Conservation (phyloP, 2,888 invertebrate genomes). For the Oscheius sp. region DNA sequence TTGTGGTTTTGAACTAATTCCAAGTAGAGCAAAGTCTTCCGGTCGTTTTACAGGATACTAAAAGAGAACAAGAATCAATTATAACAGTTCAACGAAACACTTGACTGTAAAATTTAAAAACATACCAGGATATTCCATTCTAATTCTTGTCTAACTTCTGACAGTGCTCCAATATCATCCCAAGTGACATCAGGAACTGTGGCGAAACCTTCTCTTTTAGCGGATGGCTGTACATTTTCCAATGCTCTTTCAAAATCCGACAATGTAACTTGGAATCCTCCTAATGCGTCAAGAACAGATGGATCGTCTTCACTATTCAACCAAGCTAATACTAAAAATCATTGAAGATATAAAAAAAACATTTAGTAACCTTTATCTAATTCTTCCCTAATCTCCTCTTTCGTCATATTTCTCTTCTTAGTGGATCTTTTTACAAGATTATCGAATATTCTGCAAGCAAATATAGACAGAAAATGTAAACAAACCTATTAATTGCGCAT, state of each 20-base stretch:
- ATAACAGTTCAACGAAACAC: no score
- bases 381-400: constrained; percentile 53
- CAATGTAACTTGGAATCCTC: constrained; percentile 42
- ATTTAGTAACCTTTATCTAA: constrained; percentile 44
- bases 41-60: constrained; percentile 89
- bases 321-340: constrained; percentile 54
- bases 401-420: constrained; percentile 45
- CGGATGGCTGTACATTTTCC: constrained; percentile 68
- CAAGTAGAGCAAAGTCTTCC: constrained; percentile 82
- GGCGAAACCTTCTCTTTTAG: constrained; percentile 94
- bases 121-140: constrained; percentile 81
- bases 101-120: not conserved
- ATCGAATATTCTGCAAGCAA: constrained; percentile 48
- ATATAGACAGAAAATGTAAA: not conserved
- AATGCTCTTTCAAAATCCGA: constrained; percentile 62
- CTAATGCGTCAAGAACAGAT: constrained; percentile 45
- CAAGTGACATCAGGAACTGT: constrained; percentile 96
- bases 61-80: no score
- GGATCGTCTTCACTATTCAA: constrained; percentile 59
- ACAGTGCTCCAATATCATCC: constrained; percentile 92
- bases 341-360: not conserved
- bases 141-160: constrained; percentile 86
- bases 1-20: constrained; percentile 81
- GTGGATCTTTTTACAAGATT: constrained; percentile 49
- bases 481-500: constrained; percentile 81